Evolutionary conservation across 2,113 vertebrate species (phyloP), one percentile per base, ranked within the genome.

Genomic region (Lontra canadensis): DNA sequence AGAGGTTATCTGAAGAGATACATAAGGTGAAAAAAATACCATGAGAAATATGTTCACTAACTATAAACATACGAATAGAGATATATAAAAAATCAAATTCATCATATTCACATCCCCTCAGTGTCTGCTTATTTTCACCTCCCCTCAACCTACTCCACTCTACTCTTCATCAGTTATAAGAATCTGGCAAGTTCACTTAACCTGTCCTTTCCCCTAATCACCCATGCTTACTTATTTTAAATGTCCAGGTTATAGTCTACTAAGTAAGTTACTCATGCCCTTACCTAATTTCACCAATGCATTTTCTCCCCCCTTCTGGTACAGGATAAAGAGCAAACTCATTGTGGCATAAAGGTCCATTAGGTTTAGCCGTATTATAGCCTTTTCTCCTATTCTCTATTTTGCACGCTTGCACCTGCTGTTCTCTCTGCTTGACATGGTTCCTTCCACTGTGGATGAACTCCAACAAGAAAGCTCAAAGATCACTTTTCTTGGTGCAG

Each of bases 1-100:
- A 90, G 67, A 89, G 67, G 47, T 94, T 96, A 94, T 63, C 69
- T 29, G 39, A n/a, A 76, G 49, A 94, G 36, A 84, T 86, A 87
- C 2, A 31, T 39, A 73, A 95, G 55, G 29, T 86, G 90, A 90
- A 94, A 95, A 82, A 86, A 90, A 55, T 85, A 57, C 69, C 39
- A 15, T 83, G 55, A 87, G 31, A 82, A 34, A 63, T n/a, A 84
- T 7, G 49, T 25, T 93, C 26, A 49, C 26, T 4, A 89, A 82
- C 61, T 95, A 7, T 69, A 59, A 76, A 44, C 44, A 63, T 57
- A 73, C 49, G 85, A 94, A 71, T 29, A 81, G 10, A 78, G 31
- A n/a, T n/a, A 57, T 3, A 61, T 67, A 90, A 92, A 76, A 80
- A 80, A 65, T n/a, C 74, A 86, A 76, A 81, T 90, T 49, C 21